Evolutionary conservation across 2,797 vertebrate genomes (phyloP).

Genomic region (Eospalax fontanierii): DNA sequence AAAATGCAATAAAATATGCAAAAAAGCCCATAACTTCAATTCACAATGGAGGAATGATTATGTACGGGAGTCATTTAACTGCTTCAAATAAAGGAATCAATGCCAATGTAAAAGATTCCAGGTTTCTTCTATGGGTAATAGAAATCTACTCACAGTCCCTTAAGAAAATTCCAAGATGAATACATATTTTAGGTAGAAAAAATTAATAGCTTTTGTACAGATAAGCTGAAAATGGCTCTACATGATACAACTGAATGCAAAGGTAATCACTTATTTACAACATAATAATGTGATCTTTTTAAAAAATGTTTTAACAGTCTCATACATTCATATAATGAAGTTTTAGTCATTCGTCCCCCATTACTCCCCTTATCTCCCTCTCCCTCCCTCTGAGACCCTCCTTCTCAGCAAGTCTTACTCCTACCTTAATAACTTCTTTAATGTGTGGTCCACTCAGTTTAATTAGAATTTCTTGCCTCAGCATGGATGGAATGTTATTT

Average conservation of each 20-base stretch:
- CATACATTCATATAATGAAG: background rate
- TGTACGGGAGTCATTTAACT: background rate
- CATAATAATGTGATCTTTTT: conserved; percentile 21
- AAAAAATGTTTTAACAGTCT: background rate
- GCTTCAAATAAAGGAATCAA: conserved; percentile 46
- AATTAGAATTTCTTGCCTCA: background rate
- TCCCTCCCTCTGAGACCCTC: background rate
- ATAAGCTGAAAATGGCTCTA: background rate
- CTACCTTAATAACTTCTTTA: background rate
- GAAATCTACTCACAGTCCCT: conserved; percentile 29
- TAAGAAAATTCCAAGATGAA: conserved; percentile 42
- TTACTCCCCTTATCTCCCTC: background rate
- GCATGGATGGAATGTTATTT: background rate
- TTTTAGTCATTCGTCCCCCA: background rate
- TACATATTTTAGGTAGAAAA: background rate
- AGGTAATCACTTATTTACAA: conserved; percentile 3
- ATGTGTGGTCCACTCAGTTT: background rate
- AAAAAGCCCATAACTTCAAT: background rate
- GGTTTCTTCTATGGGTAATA: background rate
- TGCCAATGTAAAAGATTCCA: background rate
- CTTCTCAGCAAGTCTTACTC: background rate
- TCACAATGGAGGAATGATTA: conserved; percentile 24
- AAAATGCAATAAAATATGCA: no score
- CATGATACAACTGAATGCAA: conserved; percentile 19
- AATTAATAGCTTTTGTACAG: conserved; percentile 34